Conservation (phyloP, 2,888 invertebrate genomes). For the Exephanes ischioxanthus region DNA sequence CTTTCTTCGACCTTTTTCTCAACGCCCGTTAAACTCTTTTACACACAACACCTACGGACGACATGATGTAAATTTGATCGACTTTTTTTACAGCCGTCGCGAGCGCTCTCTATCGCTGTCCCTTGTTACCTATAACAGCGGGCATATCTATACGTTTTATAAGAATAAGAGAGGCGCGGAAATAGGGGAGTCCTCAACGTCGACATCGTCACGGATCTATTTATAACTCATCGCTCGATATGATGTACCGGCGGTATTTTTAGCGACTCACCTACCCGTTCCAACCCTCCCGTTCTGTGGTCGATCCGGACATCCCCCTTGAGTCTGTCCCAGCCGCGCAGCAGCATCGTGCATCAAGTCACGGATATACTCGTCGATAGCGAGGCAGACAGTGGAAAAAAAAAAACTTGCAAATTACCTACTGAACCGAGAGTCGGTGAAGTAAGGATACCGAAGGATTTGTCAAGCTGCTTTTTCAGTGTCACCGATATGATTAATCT, state of each 20-base stretch:
- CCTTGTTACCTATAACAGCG: conserved; percentile 8
- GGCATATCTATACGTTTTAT: conserved; percentile 29
- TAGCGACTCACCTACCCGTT: conserved; percentile 79
- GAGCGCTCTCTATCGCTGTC: conserved; percentile 1
- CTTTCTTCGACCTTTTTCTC: not conserved
- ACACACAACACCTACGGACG: not conserved
- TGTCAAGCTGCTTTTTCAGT: not conserved
- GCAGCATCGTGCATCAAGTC: conserved; percentile 16
- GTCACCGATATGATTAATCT: not conserved
- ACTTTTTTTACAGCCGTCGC: not conserved
- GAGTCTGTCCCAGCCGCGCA: conserved; percentile 34
- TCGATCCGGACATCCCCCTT: conserved; percentile 67
- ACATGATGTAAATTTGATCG: not conserved
- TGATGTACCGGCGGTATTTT: conserved; percentile 82
- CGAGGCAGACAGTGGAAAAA: conserved; percentile 19
- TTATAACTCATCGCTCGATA: conserved; percentile 82
- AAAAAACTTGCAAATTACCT: conserved; percentile 60
- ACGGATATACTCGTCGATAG: conserved; percentile 21
- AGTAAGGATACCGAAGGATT: not conserved
- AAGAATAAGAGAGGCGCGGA: conserved; percentile 34
- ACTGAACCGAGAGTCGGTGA: not conserved
- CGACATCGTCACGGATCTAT: conserved; percentile 74
- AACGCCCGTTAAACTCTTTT: not conserved
- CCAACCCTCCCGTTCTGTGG: conserved; percentile 69
- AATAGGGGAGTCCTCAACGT: conserved; percentile 47